Evolutionary conservation across 2,113 vertebrate genomes (phyloP), one percentile per base, ranked within the genome.

Genomic region (Harpagus bidentatus): DNA sequence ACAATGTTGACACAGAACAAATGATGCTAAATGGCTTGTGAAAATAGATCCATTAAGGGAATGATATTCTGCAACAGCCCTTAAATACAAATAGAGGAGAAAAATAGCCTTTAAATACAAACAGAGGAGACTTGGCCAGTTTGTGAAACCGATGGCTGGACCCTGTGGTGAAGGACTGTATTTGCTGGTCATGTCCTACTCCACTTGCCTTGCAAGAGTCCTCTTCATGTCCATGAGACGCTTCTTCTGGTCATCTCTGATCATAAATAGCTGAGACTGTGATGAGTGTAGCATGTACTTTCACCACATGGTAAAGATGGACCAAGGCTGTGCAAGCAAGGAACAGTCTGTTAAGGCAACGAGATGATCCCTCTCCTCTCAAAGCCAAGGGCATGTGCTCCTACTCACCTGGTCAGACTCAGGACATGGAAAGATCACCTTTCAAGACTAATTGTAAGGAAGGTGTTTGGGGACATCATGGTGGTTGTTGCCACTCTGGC

Each of bases 1-100:
- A 92, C 82, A 73, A 56, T 88, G 92, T 95, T 95, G 88, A 96
- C 92, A 95, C 58, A 88, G 92, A 96, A 86, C 62, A 95, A 96
- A 95, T 95, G 85, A 94, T 88, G 92, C 79, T 93, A 96, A 96
- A 95, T 88, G 82, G 74, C 79, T 88, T 96, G 95, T 95, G 92
- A 90, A 95, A 95, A 80, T 22, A 95, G 85, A 52, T 42, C 90
- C 95, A 93, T 96, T 95, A 93, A 76, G 85, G 47, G 76, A 86
- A 84, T 43, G 9, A 47, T 95, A 63, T 82, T 90, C 94, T 88
- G 85, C 88, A 96, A 88, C 52, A 48, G 85, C 34, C 42, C 82
- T 84, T 90, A 94, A 81, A 90, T 70, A 90, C 85, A 87, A 94
- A 77, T 65, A 86, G 72, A n/a, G 26, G 69, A 86, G 90, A 71